Evolutionary conservation across 2,797 vertebrate species (phyloP).

Genomic region (Malurus leucopterus): DNA sequence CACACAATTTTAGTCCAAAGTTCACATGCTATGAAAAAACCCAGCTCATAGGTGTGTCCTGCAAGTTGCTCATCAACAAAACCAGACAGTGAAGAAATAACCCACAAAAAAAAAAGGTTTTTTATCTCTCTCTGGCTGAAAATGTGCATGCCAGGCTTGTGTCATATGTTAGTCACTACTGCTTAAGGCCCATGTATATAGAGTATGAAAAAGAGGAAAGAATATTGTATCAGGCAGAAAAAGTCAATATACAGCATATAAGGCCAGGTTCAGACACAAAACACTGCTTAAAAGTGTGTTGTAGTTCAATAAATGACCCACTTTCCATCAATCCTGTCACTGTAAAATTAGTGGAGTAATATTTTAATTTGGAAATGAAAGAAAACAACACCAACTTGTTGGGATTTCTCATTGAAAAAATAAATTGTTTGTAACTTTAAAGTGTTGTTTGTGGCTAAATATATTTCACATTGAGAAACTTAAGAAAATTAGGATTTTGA

Average conservation of each 20-base stretch:
- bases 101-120: not conserved
- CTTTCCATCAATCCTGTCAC: not conserved
- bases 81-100: not conserved
- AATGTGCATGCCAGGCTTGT: not conserved
- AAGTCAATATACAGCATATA: not conserved
- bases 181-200: not conserved
- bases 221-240: not conserved
- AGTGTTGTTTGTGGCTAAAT: not conserved
- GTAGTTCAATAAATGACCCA: not conserved
- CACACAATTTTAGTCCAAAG: not conserved
- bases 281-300: not conserved
- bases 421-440: not conserved
- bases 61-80: not conserved
- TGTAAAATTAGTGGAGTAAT: not conserved
- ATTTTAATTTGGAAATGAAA: not conserved
- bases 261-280: not conserved
- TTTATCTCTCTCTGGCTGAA: not conserved
- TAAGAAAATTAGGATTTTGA: not conserved
- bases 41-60: not conserved
- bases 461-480: not conserved
- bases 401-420: not conserved
- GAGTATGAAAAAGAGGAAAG: not conserved
- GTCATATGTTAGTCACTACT: not conserved
- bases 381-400: fast-evolving
- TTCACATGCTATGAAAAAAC: not conserved